Evolutionary conservation across 2,113 vertebrate genomes (phyloP), one percentile per base, ranked within the genome.

Genomic region (Candoia aspera): DNA sequence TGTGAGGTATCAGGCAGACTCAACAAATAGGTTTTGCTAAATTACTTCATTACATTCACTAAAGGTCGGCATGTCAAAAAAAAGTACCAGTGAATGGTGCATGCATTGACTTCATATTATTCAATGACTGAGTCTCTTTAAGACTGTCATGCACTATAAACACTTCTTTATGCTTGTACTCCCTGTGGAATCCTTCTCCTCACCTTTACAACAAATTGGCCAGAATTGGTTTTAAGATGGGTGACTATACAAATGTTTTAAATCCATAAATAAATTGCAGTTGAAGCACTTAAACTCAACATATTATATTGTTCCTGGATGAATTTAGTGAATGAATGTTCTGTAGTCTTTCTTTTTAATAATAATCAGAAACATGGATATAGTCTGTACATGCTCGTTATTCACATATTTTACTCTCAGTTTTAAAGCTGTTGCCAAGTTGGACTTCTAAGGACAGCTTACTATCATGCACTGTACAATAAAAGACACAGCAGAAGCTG

Each of bases 31-130:
- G 86, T 89, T 42, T 62, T n/a, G 90, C 54, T 95, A 59, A 93
- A 95, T 91, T 94, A 90, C 91, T 96, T 95, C 90, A 95, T 91
- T 85, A 92, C 42, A 59, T 89, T 17, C 57, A 84, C 68, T 62
- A 88, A 91, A 94, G 93, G 85, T 89, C 42, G 93, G 84, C 87
- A 86, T 13, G 1, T 90, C 73, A 86, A 59, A 88, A 93, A 93
- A 95, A 91, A 53, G 84, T 64, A 46, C 59, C 83, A 86, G 37
- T 49, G 57, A 86, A 95, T 85, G 92, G 8, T 79, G 53, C 86
- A 90, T 79, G 42, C 84, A 90, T 79, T 85, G 54, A 92, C 85
- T 88, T 88, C 54, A 13, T 0, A 87, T 86, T 0, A 0, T 94
- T 95, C 49, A 93, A 24, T 4, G 58, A 92, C 2, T 3, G 60